These are phyloP conservation scores for Grammomys surdaster DNA, from an alignment of 2,113 vertebrate species.

Conservation along the genomic window DNA sequence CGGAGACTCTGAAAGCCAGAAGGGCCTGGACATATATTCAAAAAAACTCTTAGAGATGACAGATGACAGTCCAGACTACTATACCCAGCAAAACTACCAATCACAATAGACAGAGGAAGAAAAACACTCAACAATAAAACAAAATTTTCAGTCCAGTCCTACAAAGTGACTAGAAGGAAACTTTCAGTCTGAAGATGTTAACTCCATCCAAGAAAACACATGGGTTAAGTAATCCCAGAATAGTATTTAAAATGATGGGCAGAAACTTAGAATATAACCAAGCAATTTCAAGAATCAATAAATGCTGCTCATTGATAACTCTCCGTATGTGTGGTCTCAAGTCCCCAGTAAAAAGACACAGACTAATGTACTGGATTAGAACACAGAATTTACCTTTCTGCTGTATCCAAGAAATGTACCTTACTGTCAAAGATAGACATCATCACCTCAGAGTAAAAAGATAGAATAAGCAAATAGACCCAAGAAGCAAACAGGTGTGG, in stretches of 20 bases:
- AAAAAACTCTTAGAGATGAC: not conserved
- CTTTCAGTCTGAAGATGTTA: too few relatives aligned
- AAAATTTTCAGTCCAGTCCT: not conserved
- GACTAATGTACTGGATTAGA: not conserved
- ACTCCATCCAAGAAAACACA: not conserved
- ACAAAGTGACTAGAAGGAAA: not conserved
- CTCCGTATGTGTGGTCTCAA: not conserved
- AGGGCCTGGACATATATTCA: not conserved
- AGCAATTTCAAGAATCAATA: not conserved
- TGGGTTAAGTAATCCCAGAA: not conserved
- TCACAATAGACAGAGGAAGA: not conserved
- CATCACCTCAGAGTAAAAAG: not conserved
- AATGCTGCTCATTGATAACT: not conserved
- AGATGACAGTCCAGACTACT: not conserved
- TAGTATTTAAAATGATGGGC: not conserved
- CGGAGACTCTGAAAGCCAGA: not conserved
- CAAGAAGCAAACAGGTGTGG: not conserved
- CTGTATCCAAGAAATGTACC: not conserved
- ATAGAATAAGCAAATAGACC: not conserved
- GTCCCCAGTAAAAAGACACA: not conserved
- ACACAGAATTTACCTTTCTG: not conserved
- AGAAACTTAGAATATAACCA: not conserved
- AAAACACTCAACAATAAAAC: not conserved
- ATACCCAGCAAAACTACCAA: not conserved
- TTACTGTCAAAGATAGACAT: not conserved